Percentiles rank a stretch among this genome's conserved stretches.
Conservation (phyloP, 2,113 vertebrate genomes). For the Lepisosteus osseus region DNA sequence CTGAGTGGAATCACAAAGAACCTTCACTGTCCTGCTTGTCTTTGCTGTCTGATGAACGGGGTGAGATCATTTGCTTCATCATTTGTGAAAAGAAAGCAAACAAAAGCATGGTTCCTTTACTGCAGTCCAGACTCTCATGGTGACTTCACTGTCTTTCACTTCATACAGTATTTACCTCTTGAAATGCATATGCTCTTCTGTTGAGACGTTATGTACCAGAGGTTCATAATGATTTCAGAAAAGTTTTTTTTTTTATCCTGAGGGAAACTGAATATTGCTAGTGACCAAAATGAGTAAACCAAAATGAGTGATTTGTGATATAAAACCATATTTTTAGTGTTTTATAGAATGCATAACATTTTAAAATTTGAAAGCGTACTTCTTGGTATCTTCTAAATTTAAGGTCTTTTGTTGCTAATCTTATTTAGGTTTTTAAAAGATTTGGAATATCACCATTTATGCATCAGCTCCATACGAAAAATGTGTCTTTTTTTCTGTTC, state of each 20-base stretch:
- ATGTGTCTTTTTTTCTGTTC: no score
- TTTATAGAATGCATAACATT: no score
- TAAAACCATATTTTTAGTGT: no score
- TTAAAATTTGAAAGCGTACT: no score
- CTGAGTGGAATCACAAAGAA: not conserved
- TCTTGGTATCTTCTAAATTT: no score
- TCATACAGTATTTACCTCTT: not conserved
- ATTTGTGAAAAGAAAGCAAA: not conserved
- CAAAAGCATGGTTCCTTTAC: slow-evolving; percentile 3
- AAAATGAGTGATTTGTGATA: no score
- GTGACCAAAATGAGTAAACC: no score
- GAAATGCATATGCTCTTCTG: not conserved
- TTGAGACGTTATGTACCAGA: not conserved
- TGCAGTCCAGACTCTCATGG: not conserved
- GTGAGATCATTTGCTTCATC: slow-evolving; percentile 9
- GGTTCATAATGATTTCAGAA: not conserved
- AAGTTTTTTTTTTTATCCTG: not conserved
- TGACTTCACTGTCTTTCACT: not conserved
- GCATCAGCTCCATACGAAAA: no score
- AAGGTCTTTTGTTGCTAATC: no score
- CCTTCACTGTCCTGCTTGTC: not conserved
- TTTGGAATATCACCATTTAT: no score
- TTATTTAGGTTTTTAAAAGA: no score
- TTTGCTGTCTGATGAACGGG: not conserved
- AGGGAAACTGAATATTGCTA: no score